Conservation (phyloP, 2,113 vertebrate species). For the Vombatus ursinus region DNA sequence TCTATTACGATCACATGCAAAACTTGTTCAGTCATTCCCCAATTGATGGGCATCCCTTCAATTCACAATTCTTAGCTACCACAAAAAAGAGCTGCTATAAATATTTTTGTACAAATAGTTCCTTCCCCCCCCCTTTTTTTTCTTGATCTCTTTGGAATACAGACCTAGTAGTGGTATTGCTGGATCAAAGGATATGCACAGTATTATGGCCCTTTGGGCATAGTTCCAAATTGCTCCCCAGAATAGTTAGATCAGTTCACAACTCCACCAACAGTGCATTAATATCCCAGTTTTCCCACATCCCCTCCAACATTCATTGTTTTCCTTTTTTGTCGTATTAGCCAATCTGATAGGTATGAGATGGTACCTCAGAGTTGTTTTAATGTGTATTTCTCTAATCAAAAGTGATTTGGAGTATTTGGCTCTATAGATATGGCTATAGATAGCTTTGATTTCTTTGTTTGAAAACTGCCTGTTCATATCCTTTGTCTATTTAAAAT, state of each 20-base stretch:
- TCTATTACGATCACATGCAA: no score
- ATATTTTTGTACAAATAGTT: not conserved
- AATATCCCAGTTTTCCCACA: not conserved
- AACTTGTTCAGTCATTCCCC: no score
- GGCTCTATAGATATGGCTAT: not conserved
- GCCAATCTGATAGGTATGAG: not conserved
- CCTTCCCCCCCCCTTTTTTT: not conserved
- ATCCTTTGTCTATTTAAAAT: not conserved
- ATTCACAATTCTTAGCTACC: not conserved
- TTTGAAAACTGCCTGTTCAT: not conserved
- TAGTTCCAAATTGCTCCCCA: not conserved
- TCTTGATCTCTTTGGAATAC: not conserved
- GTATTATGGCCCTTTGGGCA: not conserved
- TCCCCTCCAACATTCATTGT: not conserved
- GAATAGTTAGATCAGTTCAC: not conserved
- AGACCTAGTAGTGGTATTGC: not conserved
- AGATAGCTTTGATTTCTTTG: not conserved
- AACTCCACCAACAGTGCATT: not conserved
- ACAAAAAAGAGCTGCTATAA: not conserved
- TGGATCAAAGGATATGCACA: not conserved
- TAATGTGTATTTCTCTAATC: not conserved
- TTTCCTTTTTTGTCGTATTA: not conserved
- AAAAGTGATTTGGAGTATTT: not conserved
- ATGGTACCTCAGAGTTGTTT: not conserved
- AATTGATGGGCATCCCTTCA: no score